A percentile compares a stretch with the other conserved stretches of the same genome.
Conservation (phyloP, 2,113 vertebrate genomes). For the Crotophaga sulcirostris region DNA sequence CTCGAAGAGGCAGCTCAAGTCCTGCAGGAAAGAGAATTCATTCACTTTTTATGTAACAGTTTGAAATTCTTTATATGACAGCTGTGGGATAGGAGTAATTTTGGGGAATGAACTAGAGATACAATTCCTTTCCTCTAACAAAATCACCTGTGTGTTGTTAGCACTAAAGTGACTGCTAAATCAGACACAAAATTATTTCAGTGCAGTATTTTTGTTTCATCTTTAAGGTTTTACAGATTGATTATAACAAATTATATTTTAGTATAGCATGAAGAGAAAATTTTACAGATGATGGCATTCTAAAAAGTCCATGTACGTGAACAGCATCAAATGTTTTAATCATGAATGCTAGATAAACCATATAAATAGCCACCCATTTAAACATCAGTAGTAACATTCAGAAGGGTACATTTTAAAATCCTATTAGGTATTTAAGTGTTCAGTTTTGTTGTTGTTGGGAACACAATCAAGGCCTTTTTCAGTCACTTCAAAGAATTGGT, state of each 20-base stretch:
- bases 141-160: background rate
- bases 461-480: background rate
- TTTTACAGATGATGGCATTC: background rate
- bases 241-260: background rate
- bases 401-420: background rate
- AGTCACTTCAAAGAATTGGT: background rate
- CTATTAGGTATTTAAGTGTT: background rate
- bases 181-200: background rate
- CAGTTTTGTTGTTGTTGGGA: background rate
- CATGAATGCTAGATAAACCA: background rate
- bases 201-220: background rate
- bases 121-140: background rate
- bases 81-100: background rate
- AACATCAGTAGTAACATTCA: background rate
- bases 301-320: background rate
- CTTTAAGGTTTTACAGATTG: background rate
- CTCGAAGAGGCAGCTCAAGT: conserved; percentile 91
- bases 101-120: background rate
- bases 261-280: background rate
- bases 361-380: background rate
- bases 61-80: background rate
- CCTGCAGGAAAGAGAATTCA: conserved; percentile 72
- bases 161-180: background rate
- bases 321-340: background rate
- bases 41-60: background rate